A percentile compares a stretch with the other conserved stretches of the same genome.
phyloP scores from a whole-genome alignment of 2,888 invertebrate genomes.

The Teleiodes luculella region DNA sequence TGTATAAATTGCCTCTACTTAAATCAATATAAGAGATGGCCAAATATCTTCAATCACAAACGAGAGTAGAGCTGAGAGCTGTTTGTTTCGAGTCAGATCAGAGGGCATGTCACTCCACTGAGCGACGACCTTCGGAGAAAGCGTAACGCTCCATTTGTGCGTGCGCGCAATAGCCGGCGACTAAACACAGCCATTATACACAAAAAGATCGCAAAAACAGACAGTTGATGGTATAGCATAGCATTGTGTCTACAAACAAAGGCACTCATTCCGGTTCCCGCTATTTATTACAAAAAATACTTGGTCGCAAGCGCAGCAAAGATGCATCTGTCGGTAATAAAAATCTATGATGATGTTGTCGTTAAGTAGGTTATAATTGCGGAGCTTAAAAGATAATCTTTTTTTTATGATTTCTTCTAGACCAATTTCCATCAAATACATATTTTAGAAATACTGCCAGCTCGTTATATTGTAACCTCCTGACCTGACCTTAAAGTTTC shows the following conservation, averaged over 20 bases:
- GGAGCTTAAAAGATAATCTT: too few relatives aligned
- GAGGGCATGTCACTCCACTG: conserved; percentile 25
- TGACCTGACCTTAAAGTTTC: too few relatives aligned
- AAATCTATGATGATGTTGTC: too few relatives aligned
- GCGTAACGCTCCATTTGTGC: conserved; percentile 41
- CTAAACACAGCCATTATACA: conserved; percentile 15
- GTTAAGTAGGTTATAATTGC: background rate
- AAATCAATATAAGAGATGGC: too few relatives aligned
- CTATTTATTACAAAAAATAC: background rate
- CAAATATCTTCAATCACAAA: conserved; percentile 10
- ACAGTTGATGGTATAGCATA: background rate
- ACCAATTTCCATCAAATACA: background rate
- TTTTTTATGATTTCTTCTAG: background rate
- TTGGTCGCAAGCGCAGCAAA: background rate
- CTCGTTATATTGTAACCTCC: too few relatives aligned
- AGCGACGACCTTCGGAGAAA: conserved; percentile 52
- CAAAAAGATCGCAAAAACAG: background rate
- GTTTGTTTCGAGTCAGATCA: conserved; percentile 30
- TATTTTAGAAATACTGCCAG: background rate
- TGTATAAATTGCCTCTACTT: too few relatives aligned
- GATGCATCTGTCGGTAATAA: background rate
- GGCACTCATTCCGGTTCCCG: background rate
- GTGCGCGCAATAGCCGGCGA: conserved; percentile 15
- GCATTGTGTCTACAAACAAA: conserved; percentile 5
- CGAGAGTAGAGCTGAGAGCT: conserved; percentile 30